Conservation (phyloP, 2,888 invertebrate genomes). For the Lasioglossum pauxillum region DNA sequence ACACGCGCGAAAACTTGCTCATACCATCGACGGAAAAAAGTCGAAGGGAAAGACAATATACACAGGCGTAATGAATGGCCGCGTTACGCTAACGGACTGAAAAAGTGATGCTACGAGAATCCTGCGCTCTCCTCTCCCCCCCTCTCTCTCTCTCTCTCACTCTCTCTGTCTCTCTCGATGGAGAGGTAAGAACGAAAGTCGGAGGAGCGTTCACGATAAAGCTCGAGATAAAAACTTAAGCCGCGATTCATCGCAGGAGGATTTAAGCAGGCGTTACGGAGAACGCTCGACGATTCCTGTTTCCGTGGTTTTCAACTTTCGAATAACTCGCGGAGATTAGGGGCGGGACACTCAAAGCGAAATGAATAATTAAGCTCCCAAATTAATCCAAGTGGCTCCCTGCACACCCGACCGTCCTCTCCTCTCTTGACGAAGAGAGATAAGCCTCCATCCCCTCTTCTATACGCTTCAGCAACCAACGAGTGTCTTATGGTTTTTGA, state of each 20-base stretch:
- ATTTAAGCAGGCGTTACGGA: neutral
- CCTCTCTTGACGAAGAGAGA: neutral
- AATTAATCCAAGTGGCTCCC: slow-evolving; percentile 24
- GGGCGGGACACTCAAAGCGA: neutral
- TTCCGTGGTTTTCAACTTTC: slow-evolving; percentile 7
- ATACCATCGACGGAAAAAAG: neutral
- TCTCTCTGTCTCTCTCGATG: neutral
- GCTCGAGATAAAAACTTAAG: slow-evolving; percentile 1
- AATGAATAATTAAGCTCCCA: slow-evolving; percentile 36
- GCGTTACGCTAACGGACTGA: neutral
- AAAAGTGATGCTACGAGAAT: neutral
- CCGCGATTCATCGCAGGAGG: neutral
- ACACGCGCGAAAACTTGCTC: neutral
- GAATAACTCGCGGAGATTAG: slow-evolving; percentile 27
- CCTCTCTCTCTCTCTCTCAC: neutral
- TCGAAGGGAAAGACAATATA: neutral
- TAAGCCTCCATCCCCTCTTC: neutral
- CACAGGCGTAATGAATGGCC: neutral
- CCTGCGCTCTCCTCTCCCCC: neutral
- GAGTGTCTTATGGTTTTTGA: slow-evolving; percentile 16
- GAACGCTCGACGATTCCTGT: slow-evolving; percentile 10
- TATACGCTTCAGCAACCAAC: neutral
- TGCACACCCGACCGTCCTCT: slow-evolving; percentile 5
- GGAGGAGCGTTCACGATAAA: neutral
- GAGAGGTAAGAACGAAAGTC: slow-evolving; percentile 1